A percentile compares a stretch with the other conserved stretches of the same genome.
Evolutionary conservation across 2,797 vertebrate species (phyloP).

Genomic region (Nasua narica): DNA sequence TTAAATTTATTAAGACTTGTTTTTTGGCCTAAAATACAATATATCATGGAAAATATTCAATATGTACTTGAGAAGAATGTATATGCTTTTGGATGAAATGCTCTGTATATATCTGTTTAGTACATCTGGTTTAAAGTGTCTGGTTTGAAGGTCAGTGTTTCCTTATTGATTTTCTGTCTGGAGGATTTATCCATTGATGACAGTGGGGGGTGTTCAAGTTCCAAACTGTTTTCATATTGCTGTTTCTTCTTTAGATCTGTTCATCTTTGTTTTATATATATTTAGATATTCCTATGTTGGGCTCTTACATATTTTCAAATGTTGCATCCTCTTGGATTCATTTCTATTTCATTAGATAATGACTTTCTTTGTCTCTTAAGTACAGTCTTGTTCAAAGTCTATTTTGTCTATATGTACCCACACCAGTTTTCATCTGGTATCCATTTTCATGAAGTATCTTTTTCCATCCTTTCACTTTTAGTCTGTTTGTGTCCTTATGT

Average conservation of each 20-base stretch:
- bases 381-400: neutral
- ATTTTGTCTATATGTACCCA: neutral
- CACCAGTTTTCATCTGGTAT: neutral
- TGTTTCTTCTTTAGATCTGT: neutral
- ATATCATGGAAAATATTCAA: neutral
- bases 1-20: neutral
- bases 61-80: neutral
- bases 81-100: neutral
- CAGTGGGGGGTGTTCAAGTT: neutral
- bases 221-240: neutral
- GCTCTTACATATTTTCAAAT: neutral
- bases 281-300: neutral
- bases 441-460: neutral
- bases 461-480: neutral
- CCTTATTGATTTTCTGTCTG: neutral
- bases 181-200: neutral
- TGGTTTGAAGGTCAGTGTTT: neutral
- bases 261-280: neutral
- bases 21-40: neutral
- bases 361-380: neutral
- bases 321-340: neutral
- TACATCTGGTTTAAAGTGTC: neutral
- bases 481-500: neutral
- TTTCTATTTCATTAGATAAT: neutral
- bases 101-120: neutral